Evolutionary conservation across 2,888 invertebrate genomes (phyloP).

Genomic region (Lasioglossum vierecki): DNA sequence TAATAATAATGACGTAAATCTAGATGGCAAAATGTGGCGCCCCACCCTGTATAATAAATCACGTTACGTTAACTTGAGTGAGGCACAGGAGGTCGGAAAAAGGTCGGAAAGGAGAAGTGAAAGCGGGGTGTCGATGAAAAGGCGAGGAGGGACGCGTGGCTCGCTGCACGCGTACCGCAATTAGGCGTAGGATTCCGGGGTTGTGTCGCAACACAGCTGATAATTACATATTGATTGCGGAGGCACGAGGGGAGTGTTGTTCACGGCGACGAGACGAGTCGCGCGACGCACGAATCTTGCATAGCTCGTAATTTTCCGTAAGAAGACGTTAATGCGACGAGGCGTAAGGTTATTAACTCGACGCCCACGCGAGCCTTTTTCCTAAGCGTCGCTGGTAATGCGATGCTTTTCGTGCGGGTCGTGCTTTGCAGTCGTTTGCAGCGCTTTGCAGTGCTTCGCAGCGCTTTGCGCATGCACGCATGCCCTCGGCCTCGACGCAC

Average conservation of each 20-base stretch:
- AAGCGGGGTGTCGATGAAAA: slow-evolving; percentile 21
- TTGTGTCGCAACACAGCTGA: slow-evolving; percentile 45
- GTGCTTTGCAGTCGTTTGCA: background rate
- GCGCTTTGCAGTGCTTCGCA: background rate
- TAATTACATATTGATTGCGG: slow-evolving; percentile 51
- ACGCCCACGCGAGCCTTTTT: slow-evolving; percentile 59
- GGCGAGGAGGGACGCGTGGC: slow-evolving; percentile 4
- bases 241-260: slow-evolving; percentile 23
- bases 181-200: slow-evolving; percentile 55
- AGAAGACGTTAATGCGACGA: slow-evolving; percentile 67
- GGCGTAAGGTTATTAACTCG: slow-evolving; percentile 66
- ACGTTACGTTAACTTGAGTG: too few relatives aligned
- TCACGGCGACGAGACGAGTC: slow-evolving; percentile 16
- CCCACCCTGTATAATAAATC: too few relatives aligned
- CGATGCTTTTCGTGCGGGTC: slow-evolving; percentile 12
- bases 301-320: slow-evolving; percentile 61
- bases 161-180: slow-evolving; percentile 36
- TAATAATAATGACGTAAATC: too few relatives aligned
- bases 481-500: slow-evolving; percentile 14
- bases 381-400: background rate
- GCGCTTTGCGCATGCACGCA: slow-evolving; percentile 5
- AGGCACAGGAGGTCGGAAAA: background rate
- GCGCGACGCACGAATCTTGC: slow-evolving; percentile 44
- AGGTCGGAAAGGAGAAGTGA: slow-evolving; percentile 11
- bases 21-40: too few relatives aligned